Base-by-base conservation (phyloP, 2,113 vertebrate species). In the Serinus canaria region DNA sequence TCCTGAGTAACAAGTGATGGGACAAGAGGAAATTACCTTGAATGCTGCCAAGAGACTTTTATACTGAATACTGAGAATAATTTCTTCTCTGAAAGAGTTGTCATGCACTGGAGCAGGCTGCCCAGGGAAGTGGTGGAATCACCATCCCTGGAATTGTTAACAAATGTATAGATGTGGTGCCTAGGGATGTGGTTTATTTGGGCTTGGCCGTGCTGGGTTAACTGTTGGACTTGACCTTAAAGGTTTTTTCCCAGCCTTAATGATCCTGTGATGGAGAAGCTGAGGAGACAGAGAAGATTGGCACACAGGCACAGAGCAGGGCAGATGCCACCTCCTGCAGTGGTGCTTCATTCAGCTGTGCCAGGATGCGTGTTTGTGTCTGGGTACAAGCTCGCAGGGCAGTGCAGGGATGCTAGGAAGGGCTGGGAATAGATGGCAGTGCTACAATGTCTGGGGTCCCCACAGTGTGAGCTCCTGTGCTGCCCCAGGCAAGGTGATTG, bases 231-330 rank as follows among this genome's bases (percentile, higher is more conserved):
- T 37, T 33, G 31, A 49, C 28, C 47, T 44, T 56, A 44, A 56
- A 69, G 27, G 6, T 3, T 22, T 68, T 74, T 68, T 43, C 6
- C 47, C 69, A 62, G 18, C 27, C 22, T 43, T 49, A 49, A 55
- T 4, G 46, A 73, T 79, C 21, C 59, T 25, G 2, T 55, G 35
- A 18, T 33, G 43, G 77, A 69, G 76, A 60, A 53, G 24, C 33
- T 23, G 31, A 37, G 70, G 56, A 55, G 37, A 4, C 15, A 21
- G 31, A 52, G 68, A 24, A 39, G 55, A 13, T 8, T 6, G 74
- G 35, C 22, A 41, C 12, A 14, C 1, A 15, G 64, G 41, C 53
- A 43, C 3, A 2, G 37, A 46, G 50, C 0, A 3, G 25, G 46
- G 19, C 43, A 33, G 25, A 30, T 82, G 70, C 31, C 70, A 82